phyloP scores from a whole-genome alignment of 2,113 vertebrate species.

The Laterallus jamaicensis region DNA sequence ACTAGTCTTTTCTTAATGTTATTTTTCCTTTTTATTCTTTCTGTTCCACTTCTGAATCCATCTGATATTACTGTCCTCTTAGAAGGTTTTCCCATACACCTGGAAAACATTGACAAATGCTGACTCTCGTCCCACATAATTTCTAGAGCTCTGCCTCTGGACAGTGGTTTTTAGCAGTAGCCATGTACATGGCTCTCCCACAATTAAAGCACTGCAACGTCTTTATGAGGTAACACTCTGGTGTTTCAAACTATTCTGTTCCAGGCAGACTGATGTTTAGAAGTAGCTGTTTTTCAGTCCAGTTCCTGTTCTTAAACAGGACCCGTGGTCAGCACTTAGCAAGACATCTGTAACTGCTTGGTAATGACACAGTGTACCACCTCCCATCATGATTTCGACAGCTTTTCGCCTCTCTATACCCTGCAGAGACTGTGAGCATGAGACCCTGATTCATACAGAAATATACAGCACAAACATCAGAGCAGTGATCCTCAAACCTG shows the following conservation, averaged over 20 bases:
- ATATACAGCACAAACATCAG: background rate
- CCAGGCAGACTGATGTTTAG: background rate
- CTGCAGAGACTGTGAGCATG: background rate
- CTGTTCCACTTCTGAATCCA: background rate
- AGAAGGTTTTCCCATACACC: background rate
- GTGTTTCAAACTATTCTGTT: background rate
- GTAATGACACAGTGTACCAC: rapidly evolving
- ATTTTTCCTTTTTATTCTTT: background rate
- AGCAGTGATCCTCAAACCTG: background rate
- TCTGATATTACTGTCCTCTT: background rate
- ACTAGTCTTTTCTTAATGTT: background rate
- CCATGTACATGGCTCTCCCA: background rate
- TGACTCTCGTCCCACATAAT: background rate
- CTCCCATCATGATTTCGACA: background rate
- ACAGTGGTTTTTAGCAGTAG: background rate
- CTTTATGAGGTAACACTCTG: background rate
- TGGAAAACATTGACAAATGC: background rate
- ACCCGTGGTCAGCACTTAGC: background rate
- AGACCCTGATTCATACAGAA: background rate
- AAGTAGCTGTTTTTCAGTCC: background rate
- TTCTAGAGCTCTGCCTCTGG: background rate
- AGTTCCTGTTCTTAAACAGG: background rate
- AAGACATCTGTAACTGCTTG: background rate
- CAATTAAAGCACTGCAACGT: background rate
- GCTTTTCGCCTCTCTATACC: background rate